phyloP scores from a whole-genome alignment of 92 coral and sea anemone species.

The Palythoa heliodiscus region DNA sequence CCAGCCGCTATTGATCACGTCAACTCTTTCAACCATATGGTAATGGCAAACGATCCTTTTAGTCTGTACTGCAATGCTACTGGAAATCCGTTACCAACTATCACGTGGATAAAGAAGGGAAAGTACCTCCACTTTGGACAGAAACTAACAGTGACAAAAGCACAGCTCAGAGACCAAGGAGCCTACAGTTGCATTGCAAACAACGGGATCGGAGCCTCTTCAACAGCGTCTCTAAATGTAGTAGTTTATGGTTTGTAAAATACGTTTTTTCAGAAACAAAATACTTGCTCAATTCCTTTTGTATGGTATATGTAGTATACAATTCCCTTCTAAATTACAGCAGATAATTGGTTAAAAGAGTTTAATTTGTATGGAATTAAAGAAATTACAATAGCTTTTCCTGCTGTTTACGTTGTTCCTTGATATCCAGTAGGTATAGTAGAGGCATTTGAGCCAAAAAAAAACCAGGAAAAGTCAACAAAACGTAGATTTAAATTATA shows the following conservation, averaged over 20 bases:
- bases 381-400: too few species aligned
- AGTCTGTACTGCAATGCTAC: conserved; percentile 57
- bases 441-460: too few species aligned
- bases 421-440: too few species aligned
- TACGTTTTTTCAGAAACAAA: too few species aligned
- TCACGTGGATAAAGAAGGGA: conserved; percentile 49
- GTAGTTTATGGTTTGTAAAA: conserved; percentile 45
- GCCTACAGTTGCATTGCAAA: conserved; percentile 54
- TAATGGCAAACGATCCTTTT: conserved; percentile 51
- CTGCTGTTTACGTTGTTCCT: too few species aligned
- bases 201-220: conserved; percentile 62
- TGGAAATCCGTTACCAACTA: conserved; percentile 60
- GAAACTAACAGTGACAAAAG: neutral
- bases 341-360: too few species aligned
- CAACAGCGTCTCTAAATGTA: conserved; percentile 20
- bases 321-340: too few species aligned
- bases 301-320: too few species aligned
- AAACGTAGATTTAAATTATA: too few species aligned
- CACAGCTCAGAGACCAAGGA: conserved; percentile 46
- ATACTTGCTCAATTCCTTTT: too few species aligned
- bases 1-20: conserved; percentile 17
- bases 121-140: conserved; percentile 22
- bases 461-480: too few species aligned
- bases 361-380: too few species aligned
- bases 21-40: conserved; percentile 10